phyloP scores from a whole-genome alignment of 2,888 invertebrate species.

The Onthophagus sagittarius region DNA sequence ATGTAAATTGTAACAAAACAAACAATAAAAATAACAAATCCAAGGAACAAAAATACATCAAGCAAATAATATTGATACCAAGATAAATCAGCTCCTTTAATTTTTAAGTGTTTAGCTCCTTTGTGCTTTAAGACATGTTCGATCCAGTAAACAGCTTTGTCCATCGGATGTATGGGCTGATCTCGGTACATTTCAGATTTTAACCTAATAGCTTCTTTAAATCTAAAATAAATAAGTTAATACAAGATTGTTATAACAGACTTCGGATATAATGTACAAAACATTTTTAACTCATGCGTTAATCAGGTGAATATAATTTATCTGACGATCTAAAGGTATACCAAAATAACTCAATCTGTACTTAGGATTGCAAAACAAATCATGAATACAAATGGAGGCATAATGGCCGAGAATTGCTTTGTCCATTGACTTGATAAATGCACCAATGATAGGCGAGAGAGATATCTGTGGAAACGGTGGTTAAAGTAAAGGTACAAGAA shows the following conservation, averaged over 20 bases:
- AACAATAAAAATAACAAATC: background rate
- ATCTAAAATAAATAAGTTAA: too few species aligned
- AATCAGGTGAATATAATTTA: too few species aligned
- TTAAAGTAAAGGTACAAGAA: too few species aligned
- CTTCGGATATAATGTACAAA: background rate
- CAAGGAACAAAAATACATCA: conserved; percentile 26
- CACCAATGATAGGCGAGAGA: too few species aligned
- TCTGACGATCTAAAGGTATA: too few species aligned
- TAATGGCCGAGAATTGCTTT: too few species aligned
- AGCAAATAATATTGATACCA: conserved; percentile 31
- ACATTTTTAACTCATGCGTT: too few species aligned
- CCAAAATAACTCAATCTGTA: too few species aligned
- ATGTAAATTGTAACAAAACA: background rate
- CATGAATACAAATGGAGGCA: too few species aligned
- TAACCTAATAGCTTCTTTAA: conserved; percentile 14
- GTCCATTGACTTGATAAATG: too few species aligned
- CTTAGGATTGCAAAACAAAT: too few species aligned
- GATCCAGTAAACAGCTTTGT: conserved; percentile 32
- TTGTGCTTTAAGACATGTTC: conserved; percentile 32
- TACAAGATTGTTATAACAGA: background rate
- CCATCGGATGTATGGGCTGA: conserved; percentile 27
- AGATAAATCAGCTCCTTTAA: conserved; percentile 27
- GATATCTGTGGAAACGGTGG: too few species aligned
- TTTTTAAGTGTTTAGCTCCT: conserved; percentile 30
- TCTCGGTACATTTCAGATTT: conserved; percentile 27